These are phyloP conservation scores for Virgularia gustaviana DNA, from an alignment of 92 coral and sea anemone genomes.

Conservation along the genomic window DNA sequence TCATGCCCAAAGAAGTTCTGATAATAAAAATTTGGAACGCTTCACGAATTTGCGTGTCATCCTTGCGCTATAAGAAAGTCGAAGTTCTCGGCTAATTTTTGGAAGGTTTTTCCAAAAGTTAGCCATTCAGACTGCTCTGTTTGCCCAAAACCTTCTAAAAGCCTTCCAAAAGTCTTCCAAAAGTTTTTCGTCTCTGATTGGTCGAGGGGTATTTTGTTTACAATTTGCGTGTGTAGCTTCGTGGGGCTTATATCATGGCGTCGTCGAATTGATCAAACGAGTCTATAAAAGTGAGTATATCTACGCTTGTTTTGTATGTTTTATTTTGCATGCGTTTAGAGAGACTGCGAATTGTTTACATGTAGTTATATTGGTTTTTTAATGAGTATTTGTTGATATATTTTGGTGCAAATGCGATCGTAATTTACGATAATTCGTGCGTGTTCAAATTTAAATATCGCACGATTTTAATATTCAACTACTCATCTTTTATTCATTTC, in stretches of 20 bases:
- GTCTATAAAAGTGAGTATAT: not conserved
- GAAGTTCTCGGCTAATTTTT: too few relatives aligned
- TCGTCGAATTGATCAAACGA: not conserved
- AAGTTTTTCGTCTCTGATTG: slow-evolving; percentile 1
- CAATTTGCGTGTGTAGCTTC: too few relatives aligned
- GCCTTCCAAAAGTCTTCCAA: slow-evolving; percentile 8
- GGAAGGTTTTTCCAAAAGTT: too few relatives aligned
- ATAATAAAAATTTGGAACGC: slow-evolving; percentile 16
- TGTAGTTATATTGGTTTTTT: too few relatives aligned
- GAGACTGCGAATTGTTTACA: not conserved
- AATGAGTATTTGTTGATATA: too few relatives aligned
- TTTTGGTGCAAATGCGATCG: too few relatives aligned
- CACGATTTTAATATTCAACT: not conserved
- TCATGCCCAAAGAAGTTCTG: too few relatives aligned
- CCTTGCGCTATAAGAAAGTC: too few relatives aligned
- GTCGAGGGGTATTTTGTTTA: not conserved
- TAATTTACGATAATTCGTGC: too few relatives aligned
- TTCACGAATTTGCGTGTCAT: too few relatives aligned
- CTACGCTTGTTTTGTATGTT: not conserved
- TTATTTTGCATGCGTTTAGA: not conserved
- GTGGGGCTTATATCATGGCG: not conserved
- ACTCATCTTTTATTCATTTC: not conserved
- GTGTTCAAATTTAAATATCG: not conserved
- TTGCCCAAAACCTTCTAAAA: too few relatives aligned
- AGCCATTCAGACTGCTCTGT: too few relatives aligned